These are phyloP conservation scores for Dasyornis broadbenti DNA, from an alignment of 2,113 vertebrate genomes.

Conservation along the genomic window DNA sequence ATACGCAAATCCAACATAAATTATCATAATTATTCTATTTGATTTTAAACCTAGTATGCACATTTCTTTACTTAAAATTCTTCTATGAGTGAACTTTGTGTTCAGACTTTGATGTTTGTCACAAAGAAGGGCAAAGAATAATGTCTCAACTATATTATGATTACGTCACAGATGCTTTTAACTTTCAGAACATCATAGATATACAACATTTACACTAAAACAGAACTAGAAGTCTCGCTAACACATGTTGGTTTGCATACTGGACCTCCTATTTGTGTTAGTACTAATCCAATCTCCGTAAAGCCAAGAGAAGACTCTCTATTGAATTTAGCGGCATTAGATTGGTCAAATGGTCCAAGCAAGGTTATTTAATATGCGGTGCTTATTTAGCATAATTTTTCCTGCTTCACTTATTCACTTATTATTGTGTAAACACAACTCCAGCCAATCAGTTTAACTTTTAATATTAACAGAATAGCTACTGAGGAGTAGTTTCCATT, in stretches of 20 bases:
- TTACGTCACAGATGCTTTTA: background rate
- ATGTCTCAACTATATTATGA: background rate
- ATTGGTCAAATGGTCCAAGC: background rate
- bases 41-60: background rate
- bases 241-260: background rate
- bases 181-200: background rate
- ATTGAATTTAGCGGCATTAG: background rate
- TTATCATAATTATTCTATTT: background rate
- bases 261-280: background rate
- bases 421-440: background rate
- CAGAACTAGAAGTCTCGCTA: background rate
- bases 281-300: background rate
- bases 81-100: background rate
- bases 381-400: background rate
- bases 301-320: background rate
- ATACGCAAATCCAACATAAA: background rate
- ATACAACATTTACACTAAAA: background rate
- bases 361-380: background rate
- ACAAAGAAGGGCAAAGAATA: background rate
- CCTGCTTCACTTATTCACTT: background rate
- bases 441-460: constrained; percentile 8
- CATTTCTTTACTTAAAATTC: background rate
- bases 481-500: constrained; percentile 42
- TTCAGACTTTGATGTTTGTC: background rate
- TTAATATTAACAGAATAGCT: constrained; percentile 22